Base-by-base conservation (phyloP, 2,797 vertebrate genomes). In the Molossus alvarezi region DNA sequence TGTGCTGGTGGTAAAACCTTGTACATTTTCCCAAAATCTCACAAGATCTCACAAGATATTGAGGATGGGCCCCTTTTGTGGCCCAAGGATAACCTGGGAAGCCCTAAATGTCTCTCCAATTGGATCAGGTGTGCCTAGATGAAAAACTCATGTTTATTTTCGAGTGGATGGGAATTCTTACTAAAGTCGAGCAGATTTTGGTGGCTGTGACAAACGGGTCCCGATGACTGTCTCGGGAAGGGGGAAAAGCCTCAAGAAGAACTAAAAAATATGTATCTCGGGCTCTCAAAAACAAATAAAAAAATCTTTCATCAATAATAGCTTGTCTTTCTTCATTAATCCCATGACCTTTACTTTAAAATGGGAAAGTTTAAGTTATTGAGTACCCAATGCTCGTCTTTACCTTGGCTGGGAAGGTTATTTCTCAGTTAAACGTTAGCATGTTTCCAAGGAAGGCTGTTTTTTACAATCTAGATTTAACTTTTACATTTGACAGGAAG, bases 331-430 rank as follows among this genome's bases (percentile, higher is more conserved):
- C 60, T 90, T 79, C 84, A 79, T 96, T 62, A 84, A 76, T 60
- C 65, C 85, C 57, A 0, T 79, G 91, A 95, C 41, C 73, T 95
- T 96, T 85, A 62, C 62, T 81, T 91, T 72, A 45, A 95, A 83
- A 90, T 37, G 81, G 53, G 29, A 18, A 91, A 20, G 60, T 94
- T 81, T 90, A 90, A 77, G 88, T 88, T 83, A 53, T 9, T 25
- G 58, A 69, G 23, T 18, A 2, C 75, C 25, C 37, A 12, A 11
- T 5, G 64, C 17, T 69, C 29, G 25, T 41, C 65, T 94, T 92
- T 89, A 72, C 45, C 37, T 29, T 51, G 69, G 71, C 65, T 14
- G 11, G 69, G 53, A 23, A 88, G 58, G 92, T 83, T 82, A 25
- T 58, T 90, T 85, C 48, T 94, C 91, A 23, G 45, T 51, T 60